Evolutionary conservation across 92 coral and sea anemone genomes (phyloP).

Genomic region (Actinernus sp.): DNA sequence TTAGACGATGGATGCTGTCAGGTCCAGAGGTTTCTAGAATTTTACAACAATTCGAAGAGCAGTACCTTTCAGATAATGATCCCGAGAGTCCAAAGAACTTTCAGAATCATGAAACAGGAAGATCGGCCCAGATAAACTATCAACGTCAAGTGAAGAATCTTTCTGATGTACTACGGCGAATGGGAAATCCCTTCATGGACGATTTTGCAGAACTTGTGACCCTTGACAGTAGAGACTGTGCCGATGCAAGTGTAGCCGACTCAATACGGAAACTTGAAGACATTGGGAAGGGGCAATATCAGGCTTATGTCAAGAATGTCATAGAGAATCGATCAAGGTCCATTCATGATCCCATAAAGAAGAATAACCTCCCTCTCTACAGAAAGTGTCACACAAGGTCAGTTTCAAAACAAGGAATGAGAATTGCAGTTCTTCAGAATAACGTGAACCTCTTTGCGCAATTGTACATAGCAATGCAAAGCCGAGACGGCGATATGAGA

Average conservation of each 20-base stretch:
- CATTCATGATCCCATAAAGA: conserved; percentile 34
- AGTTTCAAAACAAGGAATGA: too few species aligned
- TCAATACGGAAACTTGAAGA: conserved; percentile 20
- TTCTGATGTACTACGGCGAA: neutral
- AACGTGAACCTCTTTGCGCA: too few species aligned
- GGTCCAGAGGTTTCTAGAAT: conserved; percentile 64
- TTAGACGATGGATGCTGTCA: conserved; percentile 67
- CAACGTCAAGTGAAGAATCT: conserved; percentile 46
- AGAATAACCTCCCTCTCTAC: too few species aligned
- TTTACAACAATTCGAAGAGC: conserved; percentile 40
- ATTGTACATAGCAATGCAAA: too few species aligned
- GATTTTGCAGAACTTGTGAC: conserved; percentile 71
- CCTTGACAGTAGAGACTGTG: conserved; percentile 54
- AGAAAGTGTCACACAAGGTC: too few species aligned
- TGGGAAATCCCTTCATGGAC: conserved; percentile 71
- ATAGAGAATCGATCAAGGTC: conserved; percentile 41
- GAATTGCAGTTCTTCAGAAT: too few species aligned
- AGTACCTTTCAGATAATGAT: conserved; percentile 23
- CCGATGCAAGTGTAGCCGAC: conserved; percentile 54
- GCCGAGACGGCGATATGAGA: too few species aligned
- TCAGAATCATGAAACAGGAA: conserved; percentile 51
- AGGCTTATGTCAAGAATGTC: conserved; percentile 41
- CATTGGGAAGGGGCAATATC: conserved; percentile 60
- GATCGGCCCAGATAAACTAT: conserved; percentile 53
- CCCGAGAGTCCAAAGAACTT: conserved; percentile 11